Conservation (phyloP, 1,140 invertebrate species). For the Patella vulgata region DNA sequence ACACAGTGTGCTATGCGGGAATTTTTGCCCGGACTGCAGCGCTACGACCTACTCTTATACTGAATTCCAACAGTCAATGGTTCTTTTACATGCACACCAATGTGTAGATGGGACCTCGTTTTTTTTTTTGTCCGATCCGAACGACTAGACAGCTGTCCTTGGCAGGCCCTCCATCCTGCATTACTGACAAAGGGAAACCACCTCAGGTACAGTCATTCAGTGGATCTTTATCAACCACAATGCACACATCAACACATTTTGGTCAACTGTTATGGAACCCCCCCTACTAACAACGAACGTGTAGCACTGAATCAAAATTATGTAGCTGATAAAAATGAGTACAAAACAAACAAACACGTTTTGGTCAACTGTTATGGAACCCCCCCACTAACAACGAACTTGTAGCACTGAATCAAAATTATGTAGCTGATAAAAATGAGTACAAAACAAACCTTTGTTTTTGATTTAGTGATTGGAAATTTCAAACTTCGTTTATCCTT, state of each 20-base stretch:
- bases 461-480: constrained; percentile 29
- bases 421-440: neutral
- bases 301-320: neutral
- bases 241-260: neutral
- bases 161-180: no score
- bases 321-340: neutral
- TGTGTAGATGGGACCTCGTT: no score
- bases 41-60: no score
- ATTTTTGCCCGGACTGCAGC: no score
- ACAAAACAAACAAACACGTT: neutral
- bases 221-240: no score
- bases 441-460: constrained; percentile 35
- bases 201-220: no score
- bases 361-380: neutral
- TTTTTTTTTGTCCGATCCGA: no score
- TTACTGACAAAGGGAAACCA: neutral
- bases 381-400: neutral
- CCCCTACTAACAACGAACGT: neutral
- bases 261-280: neutral
- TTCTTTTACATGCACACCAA: no score
- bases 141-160: no score
- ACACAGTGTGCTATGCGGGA: no score
- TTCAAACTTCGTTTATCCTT: constrained; percentile 75
- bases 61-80: no score
- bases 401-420: neutral